Evolutionary conservation across 2,888 invertebrate genomes (phyloP).

Genomic region (Abscondita cerata): DNA sequence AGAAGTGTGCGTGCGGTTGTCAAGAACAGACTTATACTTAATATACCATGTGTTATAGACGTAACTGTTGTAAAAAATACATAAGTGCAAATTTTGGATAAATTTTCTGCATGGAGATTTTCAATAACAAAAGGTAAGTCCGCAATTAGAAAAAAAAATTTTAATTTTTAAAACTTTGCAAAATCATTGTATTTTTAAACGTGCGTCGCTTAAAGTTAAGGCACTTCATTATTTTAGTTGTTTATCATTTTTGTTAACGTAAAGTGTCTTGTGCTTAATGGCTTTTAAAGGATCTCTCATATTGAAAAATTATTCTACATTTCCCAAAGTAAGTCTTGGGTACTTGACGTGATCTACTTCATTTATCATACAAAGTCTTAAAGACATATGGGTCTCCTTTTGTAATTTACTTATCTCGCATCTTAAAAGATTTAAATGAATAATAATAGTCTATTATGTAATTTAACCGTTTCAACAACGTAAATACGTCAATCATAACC

Average conservation of each 20-base stretch:
- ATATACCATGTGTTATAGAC: conserved; percentile 44
- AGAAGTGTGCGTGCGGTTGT: conserved; percentile 43
- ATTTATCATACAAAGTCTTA: conserved; percentile 37
- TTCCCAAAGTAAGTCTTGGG: conserved; percentile 22
- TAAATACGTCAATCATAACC: conserved; percentile 25
- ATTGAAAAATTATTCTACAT: conserved; percentile 15
- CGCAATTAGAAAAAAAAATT: no score
- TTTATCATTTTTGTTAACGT: conserved; percentile 9
- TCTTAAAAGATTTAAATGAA: conserved; percentile 48
- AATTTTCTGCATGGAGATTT: conserved; percentile 36
- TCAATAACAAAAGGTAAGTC: conserved; percentile 27
- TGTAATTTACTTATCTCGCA: conserved; percentile 45
- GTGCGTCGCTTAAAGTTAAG: no score
- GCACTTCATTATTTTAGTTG: neutral
- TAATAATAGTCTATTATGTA: conserved; percentile 49
- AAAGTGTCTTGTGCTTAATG: conserved; percentile 9
- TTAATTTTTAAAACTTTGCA: no score
- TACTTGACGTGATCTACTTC: conserved; percentile 38
- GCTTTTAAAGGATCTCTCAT: conserved; percentile 11
- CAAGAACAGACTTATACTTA: conserved; percentile 30
- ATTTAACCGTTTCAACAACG: conserved; percentile 38
- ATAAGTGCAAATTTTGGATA: conserved; percentile 30
- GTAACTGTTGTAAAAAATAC: conserved; percentile 22
- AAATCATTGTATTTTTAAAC: no score
- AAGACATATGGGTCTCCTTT: conserved; percentile 46